Percentiles rank a stretch among this genome's conserved stretches.
Evolutionary conservation across 1,140 invertebrate species (phyloP).

Genomic region (Bombus polaris): DNA sequence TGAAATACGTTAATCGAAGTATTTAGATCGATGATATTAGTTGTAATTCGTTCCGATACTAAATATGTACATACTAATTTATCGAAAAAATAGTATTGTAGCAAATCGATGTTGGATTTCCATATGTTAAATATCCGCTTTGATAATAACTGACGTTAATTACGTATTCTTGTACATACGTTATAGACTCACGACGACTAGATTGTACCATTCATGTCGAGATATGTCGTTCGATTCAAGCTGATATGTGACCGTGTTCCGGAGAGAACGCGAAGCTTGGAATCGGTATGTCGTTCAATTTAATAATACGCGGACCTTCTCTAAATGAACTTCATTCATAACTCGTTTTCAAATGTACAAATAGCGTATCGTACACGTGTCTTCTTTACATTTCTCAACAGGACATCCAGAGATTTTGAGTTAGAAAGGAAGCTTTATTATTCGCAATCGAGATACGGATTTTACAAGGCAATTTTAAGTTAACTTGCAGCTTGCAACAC

Average conservation of each 20-base stretch:
- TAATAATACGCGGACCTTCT: constrained; percentile 43
- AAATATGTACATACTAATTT: too few species aligned
- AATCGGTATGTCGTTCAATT: constrained; percentile 13
- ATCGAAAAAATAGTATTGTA: background rate
- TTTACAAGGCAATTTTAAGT: background rate
- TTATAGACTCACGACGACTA: background rate
- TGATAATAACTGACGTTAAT: constrained; percentile 55
- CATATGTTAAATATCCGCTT: background rate
- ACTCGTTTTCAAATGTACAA: background rate
- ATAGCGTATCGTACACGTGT: background rate
- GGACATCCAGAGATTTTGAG: background rate
- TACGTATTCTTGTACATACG: background rate
- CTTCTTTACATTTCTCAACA: background rate
- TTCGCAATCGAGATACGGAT: background rate
- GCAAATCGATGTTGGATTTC: background rate
- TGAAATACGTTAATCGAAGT: background rate
- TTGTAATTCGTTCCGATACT: too few species aligned
- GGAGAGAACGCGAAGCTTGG: background rate
- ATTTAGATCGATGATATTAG: too few species aligned
- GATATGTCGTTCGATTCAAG: constrained; percentile 30
- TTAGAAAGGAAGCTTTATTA: background rate
- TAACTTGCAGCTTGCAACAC: background rate
- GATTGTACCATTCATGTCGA: constrained; percentile 60
- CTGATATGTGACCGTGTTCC: background rate
- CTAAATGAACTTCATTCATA: constrained; percentile 67